Evolutionary conservation across 2,797 vertebrate species (phyloP), one percentile per base, ranked within the genome.

Genomic region (Nasua narica): DNA sequence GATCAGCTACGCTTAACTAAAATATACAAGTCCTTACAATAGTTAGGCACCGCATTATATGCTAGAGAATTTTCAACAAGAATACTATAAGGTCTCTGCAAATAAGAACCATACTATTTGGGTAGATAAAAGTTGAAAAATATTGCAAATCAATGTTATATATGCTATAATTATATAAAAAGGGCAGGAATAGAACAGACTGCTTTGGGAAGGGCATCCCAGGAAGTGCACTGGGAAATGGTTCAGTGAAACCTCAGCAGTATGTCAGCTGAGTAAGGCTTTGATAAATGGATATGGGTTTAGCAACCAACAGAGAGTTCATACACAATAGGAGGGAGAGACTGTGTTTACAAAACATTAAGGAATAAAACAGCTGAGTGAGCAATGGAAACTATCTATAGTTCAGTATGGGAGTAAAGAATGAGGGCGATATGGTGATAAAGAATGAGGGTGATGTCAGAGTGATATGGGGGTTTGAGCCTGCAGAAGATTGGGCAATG

Each of bases 221-320:
- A 65, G 18, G 0, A 25, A 78, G 16, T 72, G 3, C 29, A 27
- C 27, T 74, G 32, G 19, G 48, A 96, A 84, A 94, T 32, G 8
- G 29, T 40, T 48, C 37, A 52, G n/a, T 87, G 37, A 83, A 86
- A 86, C 15, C 6, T 86, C 37, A 88, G 21, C 4, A 62, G 3
- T 37, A 7, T 62, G 58, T 78, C n/a, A 72, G 7, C 12, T 46
- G 23, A 85, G 27, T 62, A 60, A 58, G 8, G 43, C 72, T 92
- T 76, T 92, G 4, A 62, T 91, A 94, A 72, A 58, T 29, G 25
- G 16, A 40, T 72, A 50, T n/a, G 23, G 4, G n/a, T 87, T 96
- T 60, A 92, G 52, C n/a, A 90, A 58, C 2, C 78, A 81, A 56
- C 6, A 77, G 52, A 91, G 25, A 89, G 8, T 21, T 96, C 40